Evolutionary conservation across 2,888 invertebrate genomes (phyloP).

Genomic region (Drosophila subquinaria): DNA sequence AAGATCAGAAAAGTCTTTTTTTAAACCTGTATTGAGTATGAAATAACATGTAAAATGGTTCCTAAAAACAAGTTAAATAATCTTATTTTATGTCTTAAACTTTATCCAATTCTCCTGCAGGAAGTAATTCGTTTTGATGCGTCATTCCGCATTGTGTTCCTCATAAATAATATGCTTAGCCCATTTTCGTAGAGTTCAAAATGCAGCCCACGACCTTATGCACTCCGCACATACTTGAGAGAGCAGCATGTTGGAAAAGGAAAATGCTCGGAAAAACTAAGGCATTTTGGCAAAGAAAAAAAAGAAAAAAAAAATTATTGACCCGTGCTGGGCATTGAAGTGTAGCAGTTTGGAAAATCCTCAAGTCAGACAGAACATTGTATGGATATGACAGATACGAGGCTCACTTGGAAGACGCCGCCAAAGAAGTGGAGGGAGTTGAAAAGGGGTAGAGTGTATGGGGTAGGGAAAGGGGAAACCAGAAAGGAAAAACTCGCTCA

Average conservation of each 20-base stretch:
- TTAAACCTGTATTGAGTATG: too few species aligned
- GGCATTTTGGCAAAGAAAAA: conserved; percentile 45
- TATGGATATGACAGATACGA: conserved; percentile 56
- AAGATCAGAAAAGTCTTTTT: too few species aligned
- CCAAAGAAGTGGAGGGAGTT: neutral
- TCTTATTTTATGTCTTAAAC: conserved; percentile 1
- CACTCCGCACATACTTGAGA: conserved; percentile 38
- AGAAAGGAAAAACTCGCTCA: conserved; percentile 47
- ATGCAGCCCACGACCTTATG: conserved; percentile 65
- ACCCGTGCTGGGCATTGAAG: conserved; percentile 74
- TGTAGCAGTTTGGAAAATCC: conserved; percentile 75
- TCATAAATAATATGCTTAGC: conserved; percentile 40
- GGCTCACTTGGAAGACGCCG: conserved; percentile 46
- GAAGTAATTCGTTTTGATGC: conserved; percentile 35
- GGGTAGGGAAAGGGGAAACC: neutral
- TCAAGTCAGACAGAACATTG: conserved; percentile 63
- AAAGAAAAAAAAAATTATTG: conserved; percentile 67
- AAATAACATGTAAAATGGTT: neutral
- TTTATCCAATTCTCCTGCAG: neutral
- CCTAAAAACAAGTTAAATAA: neutral
- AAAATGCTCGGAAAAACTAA: conserved; percentile 25
- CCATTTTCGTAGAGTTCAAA: conserved; percentile 43
- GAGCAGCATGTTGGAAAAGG: neutral
- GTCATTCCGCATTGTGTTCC: conserved; percentile 36
- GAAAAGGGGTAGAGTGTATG: neutral